These are phyloP conservation scores for Crotalus viridis DNA, from an alignment of 2,113 vertebrate genomes.

Conservation along the genomic window DNA sequence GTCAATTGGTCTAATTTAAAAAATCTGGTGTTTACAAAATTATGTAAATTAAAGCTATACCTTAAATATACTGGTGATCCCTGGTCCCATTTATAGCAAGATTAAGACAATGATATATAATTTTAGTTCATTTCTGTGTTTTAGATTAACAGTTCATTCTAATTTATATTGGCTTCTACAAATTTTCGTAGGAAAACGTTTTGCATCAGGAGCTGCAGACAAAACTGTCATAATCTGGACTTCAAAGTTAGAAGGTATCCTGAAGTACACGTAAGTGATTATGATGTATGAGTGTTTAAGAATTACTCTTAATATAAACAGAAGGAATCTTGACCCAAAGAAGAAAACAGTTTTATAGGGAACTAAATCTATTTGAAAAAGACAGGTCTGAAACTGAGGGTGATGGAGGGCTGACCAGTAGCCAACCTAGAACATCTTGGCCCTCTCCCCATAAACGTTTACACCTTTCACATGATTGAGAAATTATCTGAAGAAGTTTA, in stretches of 20 bases:
- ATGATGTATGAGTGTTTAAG: not conserved
- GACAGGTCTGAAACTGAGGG: not conserved
- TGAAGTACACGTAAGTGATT: constrained; percentile 93
- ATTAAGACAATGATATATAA: constrained; percentile 2
- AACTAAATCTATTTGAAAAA: not conserved
- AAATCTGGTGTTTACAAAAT: not conserved
- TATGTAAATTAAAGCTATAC: not conserved
- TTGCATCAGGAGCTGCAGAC: constrained; percentile 96
- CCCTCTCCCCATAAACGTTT: not conserved
- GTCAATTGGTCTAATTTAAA: not conserved
- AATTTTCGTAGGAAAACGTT: constrained; percentile 86
- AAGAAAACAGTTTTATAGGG: not conserved
- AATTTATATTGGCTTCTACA: constrained; percentile 43
- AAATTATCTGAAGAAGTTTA: not conserved
- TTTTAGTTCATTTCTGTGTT: constrained; percentile 38
- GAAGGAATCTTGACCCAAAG: not conserved
- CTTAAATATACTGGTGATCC: not conserved
- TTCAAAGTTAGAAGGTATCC: constrained; percentile 95
- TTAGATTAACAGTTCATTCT: constrained; percentile 36
- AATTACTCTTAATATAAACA: not conserved
- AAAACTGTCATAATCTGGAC: constrained; percentile 99
- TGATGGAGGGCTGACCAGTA: not conserved
- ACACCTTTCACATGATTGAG: not conserved
- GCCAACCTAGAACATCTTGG: not conserved
- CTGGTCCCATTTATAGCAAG: not conserved